A percentile compares a stretch with the other conserved stretches of the same genome.
These are phyloP conservation scores for Caenorhabditis sp. DNA, from an alignment of 2,888 invertebrate genomes.

Conservation along the genomic window DNA sequence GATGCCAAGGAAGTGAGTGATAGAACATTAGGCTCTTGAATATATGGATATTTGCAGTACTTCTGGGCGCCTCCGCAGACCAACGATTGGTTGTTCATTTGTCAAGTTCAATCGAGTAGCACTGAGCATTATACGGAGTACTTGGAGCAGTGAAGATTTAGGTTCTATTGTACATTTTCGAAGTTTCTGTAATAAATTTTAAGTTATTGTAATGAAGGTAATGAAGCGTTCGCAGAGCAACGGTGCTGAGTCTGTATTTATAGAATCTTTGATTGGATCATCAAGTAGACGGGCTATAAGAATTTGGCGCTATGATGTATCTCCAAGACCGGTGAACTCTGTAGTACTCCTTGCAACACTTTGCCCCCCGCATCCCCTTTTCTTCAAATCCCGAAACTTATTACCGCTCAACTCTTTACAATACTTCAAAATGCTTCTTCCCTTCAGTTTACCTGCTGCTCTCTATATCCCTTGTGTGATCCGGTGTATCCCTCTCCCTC, in stretches of 20 bases:
- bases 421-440: conserved; percentile 36
- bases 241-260: too few relatives aligned
- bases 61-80: conserved; percentile 45
- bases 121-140: conserved; percentile 43
- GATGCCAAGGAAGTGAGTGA: not conserved
- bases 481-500: conserved; percentile 16
- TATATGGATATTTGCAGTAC: conserved; percentile 18
- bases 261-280: too few relatives aligned
- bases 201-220: too few relatives aligned
- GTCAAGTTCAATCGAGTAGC: conserved; percentile 46
- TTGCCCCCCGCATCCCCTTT: not conserved
- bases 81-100: conserved; percentile 30
- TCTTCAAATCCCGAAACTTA: conserved; percentile 22
- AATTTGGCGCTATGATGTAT: too few relatives aligned
- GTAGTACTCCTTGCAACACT: not conserved
- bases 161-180: too few relatives aligned
- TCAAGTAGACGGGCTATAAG: too few relatives aligned
- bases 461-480: conserved; percentile 13
- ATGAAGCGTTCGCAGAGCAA: too few relatives aligned
- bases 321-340: not conserved
- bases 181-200: too few relatives aligned
- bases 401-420: conserved; percentile 35
- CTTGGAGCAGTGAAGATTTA: conserved; percentile 2
- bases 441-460: conserved; percentile 29
- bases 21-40: not conserved